Conservation (phyloP, 2,797 vertebrate genomes). For the Pygocentrus nattereri region DNA sequence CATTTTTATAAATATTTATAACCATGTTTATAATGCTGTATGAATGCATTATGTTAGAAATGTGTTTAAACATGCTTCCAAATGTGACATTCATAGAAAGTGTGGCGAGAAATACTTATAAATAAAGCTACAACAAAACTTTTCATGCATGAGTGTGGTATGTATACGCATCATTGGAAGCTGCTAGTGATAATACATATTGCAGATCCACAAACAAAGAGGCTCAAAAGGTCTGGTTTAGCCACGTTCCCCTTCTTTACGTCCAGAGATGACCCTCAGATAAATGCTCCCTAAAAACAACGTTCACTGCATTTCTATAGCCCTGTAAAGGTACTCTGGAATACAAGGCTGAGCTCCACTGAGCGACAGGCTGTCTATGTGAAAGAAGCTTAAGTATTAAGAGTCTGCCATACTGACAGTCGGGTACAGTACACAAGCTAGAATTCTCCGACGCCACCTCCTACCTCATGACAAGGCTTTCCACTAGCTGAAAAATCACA, state of each 20-base stretch:
- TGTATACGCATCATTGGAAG: no score
- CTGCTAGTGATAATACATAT: not conserved
- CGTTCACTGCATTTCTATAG: not conserved
- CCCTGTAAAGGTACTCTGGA: not conserved
- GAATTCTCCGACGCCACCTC: conserved; percentile 8
- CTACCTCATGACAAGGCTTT: conserved; percentile 15
- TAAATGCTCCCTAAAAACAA: not conserved
- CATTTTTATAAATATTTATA: no score
- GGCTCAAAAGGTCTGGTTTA: not conserved
- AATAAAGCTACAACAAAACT: no score
- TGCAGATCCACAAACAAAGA: not conserved
- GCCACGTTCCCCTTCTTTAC: not conserved
- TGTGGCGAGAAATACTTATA: no score
- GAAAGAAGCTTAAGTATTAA: conserved; percentile 26
- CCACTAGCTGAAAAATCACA: conserved; percentile 15
- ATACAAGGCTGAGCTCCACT: not conserved
- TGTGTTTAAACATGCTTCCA: no score
- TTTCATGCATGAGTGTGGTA: no score
- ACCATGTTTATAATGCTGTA: no score
- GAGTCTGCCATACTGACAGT: conserved; percentile 24
- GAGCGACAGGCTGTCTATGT: conserved; percentile 7
- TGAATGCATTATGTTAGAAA: no score
- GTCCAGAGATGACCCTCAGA: not conserved
- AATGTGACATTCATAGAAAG: no score
- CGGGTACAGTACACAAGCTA: conserved; percentile 7